Evolutionary conservation across 92 coral and sea anemone genomes (phyloP).

Genomic region (Heliopora coerulea): DNA sequence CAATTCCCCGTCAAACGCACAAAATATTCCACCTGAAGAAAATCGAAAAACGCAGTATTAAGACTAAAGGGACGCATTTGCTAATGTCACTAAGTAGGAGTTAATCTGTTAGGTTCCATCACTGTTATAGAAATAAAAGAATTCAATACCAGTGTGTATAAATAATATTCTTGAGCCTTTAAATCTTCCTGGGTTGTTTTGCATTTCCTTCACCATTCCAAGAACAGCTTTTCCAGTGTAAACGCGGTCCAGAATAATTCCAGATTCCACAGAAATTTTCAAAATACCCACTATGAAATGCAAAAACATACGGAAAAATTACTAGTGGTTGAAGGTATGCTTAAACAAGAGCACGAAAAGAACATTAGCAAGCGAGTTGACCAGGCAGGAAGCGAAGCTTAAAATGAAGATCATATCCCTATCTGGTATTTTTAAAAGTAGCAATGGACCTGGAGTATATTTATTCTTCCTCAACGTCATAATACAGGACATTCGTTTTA

Average conservation of each 20-base stretch:
- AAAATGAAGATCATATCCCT: too few species aligned
- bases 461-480: too few species aligned
- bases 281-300: conserved; percentile 55
- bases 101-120: not conserved
- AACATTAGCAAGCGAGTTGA: too few species aligned
- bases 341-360: not conserved
- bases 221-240: conserved; percentile 72
- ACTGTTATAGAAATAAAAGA: too few species aligned
- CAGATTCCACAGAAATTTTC: conserved; percentile 64
- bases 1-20: conserved; percentile 64
- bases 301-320: not conserved
- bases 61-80: too few species aligned
- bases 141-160: conserved; percentile 83
- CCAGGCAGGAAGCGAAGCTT: too few species aligned
- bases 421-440: too few species aligned
- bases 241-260: conserved; percentile 76
- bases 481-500: too few species aligned
- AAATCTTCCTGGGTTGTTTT: conserved; percentile 64
- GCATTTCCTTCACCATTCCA: conserved; percentile 81
- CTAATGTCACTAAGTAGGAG: not conserved
- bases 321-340: not conserved
- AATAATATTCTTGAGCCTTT: conserved; percentile 68
- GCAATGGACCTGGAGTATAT: too few species aligned
- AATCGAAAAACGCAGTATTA: not conserved
- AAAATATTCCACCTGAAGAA: conserved; percentile 65